Evolutionary conservation across 2,888 invertebrate species (phyloP).

Genomic region (Chloromyia formosa): DNA sequence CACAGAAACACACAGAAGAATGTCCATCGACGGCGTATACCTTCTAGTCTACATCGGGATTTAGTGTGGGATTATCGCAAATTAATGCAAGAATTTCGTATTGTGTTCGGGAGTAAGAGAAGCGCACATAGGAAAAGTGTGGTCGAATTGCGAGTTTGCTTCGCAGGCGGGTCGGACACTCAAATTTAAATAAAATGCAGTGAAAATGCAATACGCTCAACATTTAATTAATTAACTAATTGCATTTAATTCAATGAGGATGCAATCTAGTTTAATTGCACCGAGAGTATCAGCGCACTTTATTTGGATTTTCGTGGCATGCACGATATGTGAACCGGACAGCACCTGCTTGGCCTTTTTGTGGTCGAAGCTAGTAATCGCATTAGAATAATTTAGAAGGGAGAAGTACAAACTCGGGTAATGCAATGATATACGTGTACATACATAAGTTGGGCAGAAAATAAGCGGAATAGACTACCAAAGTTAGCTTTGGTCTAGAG

Average conservation of each 20-base stretch:
- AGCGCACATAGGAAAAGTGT: slow-evolving; percentile 5
- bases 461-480: too few relatives aligned
- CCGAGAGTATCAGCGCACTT: neutral
- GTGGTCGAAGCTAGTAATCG: too few relatives aligned
- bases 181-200: neutral
- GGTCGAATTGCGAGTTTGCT: slow-evolving; percentile 5
- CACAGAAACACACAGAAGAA: neutral
- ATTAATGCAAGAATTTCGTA: slow-evolving; percentile 45
- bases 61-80: slow-evolving; percentile 41
- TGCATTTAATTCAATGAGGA: slow-evolving; percentile 25
- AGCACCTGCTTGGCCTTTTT: too few relatives aligned
- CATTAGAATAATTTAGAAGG: too few relatives aligned
- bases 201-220: neutral
- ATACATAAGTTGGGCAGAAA: too few relatives aligned
- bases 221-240: slow-evolving; percentile 46
- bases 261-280: slow-evolving; percentile 19
- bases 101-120: slow-evolving; percentile 31
- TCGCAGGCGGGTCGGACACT: neutral
- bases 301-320: neutral
- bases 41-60: slow-evolving; percentile 4
- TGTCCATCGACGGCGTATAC: neutral
- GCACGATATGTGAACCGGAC: too few relatives aligned
- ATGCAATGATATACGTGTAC: too few relatives aligned
- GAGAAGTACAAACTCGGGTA: too few relatives aligned
- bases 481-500: too few relatives aligned